These are phyloP conservation scores for Rhagoletis zephyria DNA, from an alignment of 1,140 invertebrate genomes.

Conservation along the genomic window DNA sequence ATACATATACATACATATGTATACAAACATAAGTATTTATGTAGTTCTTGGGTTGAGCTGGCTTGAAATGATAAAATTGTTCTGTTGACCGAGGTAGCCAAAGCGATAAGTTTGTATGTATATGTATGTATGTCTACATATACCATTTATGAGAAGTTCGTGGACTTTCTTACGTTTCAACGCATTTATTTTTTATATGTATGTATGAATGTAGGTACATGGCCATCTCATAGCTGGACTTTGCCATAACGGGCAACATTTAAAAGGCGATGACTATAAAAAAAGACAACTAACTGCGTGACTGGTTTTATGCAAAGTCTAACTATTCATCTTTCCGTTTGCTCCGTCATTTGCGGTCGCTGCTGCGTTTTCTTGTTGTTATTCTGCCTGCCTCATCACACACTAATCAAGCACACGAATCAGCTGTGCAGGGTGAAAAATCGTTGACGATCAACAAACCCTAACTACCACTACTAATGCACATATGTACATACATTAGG, in stretches of 20 bases:
- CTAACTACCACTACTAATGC: constrained; percentile 4
- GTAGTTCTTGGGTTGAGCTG: not conserved
- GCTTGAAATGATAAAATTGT: not conserved
- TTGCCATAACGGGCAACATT: constrained; percentile 40
- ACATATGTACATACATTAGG: not conserved
- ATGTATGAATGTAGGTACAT: not conserved
- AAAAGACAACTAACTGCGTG: constrained; percentile 1
- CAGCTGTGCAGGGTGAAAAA: constrained; percentile 35
- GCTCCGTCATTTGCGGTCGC: not conserved
- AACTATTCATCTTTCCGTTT: not conserved
- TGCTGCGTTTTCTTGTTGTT: not conserved
- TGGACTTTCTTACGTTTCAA: not conserved
- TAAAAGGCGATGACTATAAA: not conserved
- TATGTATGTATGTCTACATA: not conserved
- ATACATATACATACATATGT: no score
- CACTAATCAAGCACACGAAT: constrained; percentile 14
- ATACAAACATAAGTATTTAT: not conserved
- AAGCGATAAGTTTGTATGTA: not conserved
- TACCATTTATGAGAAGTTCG: not conserved
- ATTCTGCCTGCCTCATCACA: not conserved
- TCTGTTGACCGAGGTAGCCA: not conserved
- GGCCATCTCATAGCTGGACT: constrained; percentile 26
- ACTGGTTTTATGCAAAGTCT: not conserved
- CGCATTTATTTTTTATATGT: not conserved
- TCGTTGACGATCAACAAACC: not conserved